A percentile compares a stretch with the other conserved stretches of the same genome.
Conservation (phyloP, 2,888 invertebrate species). For the Beris morrisii region DNA sequence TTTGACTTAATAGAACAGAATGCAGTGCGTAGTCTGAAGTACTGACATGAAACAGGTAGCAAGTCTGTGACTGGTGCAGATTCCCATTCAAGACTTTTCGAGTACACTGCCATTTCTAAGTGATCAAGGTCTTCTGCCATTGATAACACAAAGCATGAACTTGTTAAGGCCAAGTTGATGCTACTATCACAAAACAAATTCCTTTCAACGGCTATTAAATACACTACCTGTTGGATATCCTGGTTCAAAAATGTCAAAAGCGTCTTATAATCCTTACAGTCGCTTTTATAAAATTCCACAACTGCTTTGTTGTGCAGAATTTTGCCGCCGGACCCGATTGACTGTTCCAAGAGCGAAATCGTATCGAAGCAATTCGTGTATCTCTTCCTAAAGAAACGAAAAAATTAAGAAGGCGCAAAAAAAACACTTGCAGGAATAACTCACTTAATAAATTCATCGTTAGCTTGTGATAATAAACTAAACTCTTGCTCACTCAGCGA, state of each 20-base stretch:
- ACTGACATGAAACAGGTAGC: no score
- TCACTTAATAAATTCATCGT: constrained; percentile 52
- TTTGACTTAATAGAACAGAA: no score
- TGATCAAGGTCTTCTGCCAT: no score
- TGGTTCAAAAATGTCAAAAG: constrained; percentile 69
- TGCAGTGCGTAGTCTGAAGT: no score
- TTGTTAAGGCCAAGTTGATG: no score
- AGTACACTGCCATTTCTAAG: no score
- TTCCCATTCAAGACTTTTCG: no score
- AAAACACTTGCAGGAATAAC: constrained; percentile 7
- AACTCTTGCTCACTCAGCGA: constrained; percentile 45
- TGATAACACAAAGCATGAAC: no score
- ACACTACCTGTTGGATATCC: constrained; percentile 43
- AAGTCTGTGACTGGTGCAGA: no score
- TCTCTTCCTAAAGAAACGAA: constrained; percentile 42
- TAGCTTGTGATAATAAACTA: constrained; percentile 50
- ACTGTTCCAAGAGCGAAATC: constrained; percentile 47
- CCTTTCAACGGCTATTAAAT: no score
- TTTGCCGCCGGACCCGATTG: constrained; percentile 45
- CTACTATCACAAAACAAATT: no score
- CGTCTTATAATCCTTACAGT: constrained; percentile 71
- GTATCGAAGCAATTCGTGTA: constrained; percentile 50
- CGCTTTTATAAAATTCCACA: constrained; percentile 75
- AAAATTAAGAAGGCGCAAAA: not conserved
- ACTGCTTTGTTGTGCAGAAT: constrained; percentile 77